Conservation (phyloP, 2,888 invertebrate genomes). For the Eudiplozoon nipponicum region DNA sequence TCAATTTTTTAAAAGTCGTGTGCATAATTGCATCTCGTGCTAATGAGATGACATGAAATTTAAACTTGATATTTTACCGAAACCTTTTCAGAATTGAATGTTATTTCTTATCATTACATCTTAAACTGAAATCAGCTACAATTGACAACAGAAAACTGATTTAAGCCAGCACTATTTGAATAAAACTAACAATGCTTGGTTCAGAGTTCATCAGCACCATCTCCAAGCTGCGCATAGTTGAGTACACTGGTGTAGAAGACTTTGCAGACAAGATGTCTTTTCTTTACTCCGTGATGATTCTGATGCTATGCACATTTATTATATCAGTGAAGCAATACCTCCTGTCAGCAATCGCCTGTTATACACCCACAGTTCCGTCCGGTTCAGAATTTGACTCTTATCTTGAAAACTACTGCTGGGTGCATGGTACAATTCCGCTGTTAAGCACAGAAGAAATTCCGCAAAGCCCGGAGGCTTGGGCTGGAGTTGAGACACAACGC, state of each 20-base stretch:
- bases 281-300: slow-evolving; percentile 10
- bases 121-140: no score
- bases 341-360: slow-evolving; percentile 12
- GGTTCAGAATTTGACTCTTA: slow-evolving; percentile 10
- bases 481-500: slow-evolving; percentile 3
- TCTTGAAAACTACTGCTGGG: slow-evolving; percentile 15
- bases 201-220: background rate
- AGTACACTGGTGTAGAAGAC: slow-evolving; percentile 14
- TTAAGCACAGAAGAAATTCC: slow-evolving; percentile 6
- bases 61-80: no score
- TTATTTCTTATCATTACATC: no score
- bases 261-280: slow-evolving; percentile 15
- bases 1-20: no score
- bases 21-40: no score
- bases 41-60: no score
- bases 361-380: slow-evolving; percentile 4
- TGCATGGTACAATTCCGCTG: slow-evolving; percentile 13
- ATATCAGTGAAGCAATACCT: slow-evolving; percentile 10
- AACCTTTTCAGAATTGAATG: no score
- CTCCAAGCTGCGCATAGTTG: background rate
- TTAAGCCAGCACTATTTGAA: no score
- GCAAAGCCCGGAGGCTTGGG: slow-evolving; percentile 5
- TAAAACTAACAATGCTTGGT: slow-evolving; percentile 3
- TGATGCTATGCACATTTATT: slow-evolving; percentile 8
- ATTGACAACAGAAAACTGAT: no score